These are phyloP conservation scores for Chalcosyrphus nemorum DNA, from an alignment of 2,888 invertebrate species.

Conservation along the genomic window DNA sequence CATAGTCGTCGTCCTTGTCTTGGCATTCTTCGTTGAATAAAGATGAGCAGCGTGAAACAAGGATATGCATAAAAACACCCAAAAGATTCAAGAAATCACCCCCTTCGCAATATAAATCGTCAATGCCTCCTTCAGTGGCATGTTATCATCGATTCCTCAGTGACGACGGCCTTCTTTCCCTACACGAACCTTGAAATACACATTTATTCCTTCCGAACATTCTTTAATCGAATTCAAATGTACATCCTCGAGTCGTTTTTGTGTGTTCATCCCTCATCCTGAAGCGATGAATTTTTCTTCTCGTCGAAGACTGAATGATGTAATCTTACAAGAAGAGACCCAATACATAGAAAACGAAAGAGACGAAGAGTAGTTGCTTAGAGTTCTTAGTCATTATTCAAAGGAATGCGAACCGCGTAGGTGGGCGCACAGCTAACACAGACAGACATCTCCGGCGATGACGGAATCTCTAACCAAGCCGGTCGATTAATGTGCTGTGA, in stretches of 20 bases:
- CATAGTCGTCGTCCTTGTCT: neutral
- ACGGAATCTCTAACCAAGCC: constrained; percentile 52
- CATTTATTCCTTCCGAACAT: constrained; percentile 52
- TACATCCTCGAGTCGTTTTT: constrained; percentile 46
- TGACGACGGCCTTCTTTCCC: constrained; percentile 28
- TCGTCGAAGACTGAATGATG: constrained; percentile 40
- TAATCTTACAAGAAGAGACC: constrained; percentile 50
- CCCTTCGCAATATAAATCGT: constrained; percentile 44
- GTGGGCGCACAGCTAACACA: neutral
- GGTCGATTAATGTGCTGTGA: constrained; percentile 67
- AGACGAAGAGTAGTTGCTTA: constrained; percentile 11
- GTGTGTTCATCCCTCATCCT: neutral
- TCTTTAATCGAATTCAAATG: constrained; percentile 69
- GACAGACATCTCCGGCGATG: constrained; percentile 51
- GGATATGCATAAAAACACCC: constrained; percentile 50
- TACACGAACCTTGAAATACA: constrained; percentile 40
- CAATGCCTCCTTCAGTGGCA: constrained; percentile 22
- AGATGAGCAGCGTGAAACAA: constrained; percentile 37
- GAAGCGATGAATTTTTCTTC: constrained; percentile 2
- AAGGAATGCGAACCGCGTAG: constrained; percentile 37
- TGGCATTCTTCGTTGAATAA: constrained; percentile 44
- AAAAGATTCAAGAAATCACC: constrained; percentile 49
- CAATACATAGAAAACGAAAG: too few relatives aligned
- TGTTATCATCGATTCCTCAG: constrained; percentile 49
- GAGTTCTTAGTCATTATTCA: constrained; percentile 49